Base-by-base conservation (phyloP, 2,888 invertebrate species). In the Tigriopus californicus region DNA sequence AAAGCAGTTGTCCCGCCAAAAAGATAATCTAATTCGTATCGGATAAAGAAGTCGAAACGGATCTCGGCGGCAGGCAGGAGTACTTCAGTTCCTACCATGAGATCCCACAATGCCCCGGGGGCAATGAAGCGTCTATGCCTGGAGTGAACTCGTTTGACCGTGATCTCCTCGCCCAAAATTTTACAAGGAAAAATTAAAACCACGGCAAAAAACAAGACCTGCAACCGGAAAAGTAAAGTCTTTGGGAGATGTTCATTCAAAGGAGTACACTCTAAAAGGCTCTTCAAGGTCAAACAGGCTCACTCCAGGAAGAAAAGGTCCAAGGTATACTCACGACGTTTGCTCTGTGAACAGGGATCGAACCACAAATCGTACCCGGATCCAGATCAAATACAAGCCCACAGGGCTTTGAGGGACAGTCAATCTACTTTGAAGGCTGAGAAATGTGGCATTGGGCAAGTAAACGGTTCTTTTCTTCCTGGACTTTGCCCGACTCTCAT, bases 351-450 rank as follows among this genome's bases (percentile, higher is more conserved):
- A 60, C 15, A 60, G 20, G 24, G 42, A n/a, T 22, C 46, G 20
- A 44, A 60, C 25, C 56, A 40, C 25, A 41, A 60, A 60, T 22
- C 53, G 46, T n/a, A 60, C 2, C 22, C 47, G 55, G 10, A 60
- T 41, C 60, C 60, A 60, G 24, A 60, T 46, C 40, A 56, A 42
- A 24, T 60, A 56, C 11, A 60, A n/a, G 1, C 60, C 55, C 47
- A 18, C 22, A 6, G 60, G 60, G 18, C 41, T 25, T 56, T 55
- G 55, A 10, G 60, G 60, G 22, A 60, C 55, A 18, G 22, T 25
- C 56, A 60, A 40, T 20, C 56, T 60, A 41, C 47, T 48, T 41
- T 52, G 25, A 24, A 60, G 46, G 22, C 42, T 41, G 18, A 60
- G 41, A n/a, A 20, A 18, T 18, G 60, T 22, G 4, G 13, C 15